phyloP scores from a whole-genome alignment of 2,888 invertebrate species.

The Orchesellides sinensis region DNA sequence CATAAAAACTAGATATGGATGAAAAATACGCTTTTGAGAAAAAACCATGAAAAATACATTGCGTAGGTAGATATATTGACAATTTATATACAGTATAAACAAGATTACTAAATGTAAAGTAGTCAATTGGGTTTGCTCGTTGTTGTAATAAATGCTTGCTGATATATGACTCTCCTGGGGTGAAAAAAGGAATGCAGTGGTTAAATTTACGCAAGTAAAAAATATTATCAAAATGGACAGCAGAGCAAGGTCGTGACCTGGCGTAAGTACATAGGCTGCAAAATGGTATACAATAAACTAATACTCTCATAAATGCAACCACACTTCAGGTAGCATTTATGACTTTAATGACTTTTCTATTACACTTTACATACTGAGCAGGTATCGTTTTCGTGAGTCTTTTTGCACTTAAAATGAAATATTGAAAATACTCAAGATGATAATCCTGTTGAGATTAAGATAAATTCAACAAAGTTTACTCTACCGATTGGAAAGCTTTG shows the following conservation, averaged over 20 bases:
- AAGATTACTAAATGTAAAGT: background rate
- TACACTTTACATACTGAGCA: background rate
- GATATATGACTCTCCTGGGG: too few relatives aligned
- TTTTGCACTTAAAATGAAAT: background rate
- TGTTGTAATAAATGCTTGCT: too few relatives aligned
- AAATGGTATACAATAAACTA: constrained; percentile 37
- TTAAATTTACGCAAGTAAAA: constrained; percentile 37
- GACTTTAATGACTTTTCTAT: constrained; percentile 27
- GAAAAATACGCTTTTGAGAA: background rate
- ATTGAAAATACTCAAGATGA: background rate
- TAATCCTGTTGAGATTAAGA: too few relatives aligned
- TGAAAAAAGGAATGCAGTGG: constrained; percentile 33
- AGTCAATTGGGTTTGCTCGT: background rate
- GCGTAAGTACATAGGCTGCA: constrained; percentile 22
- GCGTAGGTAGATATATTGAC: background rate
- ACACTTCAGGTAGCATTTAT: constrained; percentile 35
- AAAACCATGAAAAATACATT: constrained; percentile 34
- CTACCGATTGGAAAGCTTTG: too few relatives aligned
- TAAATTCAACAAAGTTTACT: too few relatives aligned
- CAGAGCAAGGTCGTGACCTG: constrained; percentile 64
- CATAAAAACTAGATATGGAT: too few relatives aligned
- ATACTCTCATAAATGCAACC: constrained; percentile 30
- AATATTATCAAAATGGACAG: constrained; percentile 33
- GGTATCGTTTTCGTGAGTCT: background rate
- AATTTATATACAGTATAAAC: constrained; percentile 1